Conservation (phyloP, 2,113 vertebrate genomes). For the Anguilla japonica region DNA sequence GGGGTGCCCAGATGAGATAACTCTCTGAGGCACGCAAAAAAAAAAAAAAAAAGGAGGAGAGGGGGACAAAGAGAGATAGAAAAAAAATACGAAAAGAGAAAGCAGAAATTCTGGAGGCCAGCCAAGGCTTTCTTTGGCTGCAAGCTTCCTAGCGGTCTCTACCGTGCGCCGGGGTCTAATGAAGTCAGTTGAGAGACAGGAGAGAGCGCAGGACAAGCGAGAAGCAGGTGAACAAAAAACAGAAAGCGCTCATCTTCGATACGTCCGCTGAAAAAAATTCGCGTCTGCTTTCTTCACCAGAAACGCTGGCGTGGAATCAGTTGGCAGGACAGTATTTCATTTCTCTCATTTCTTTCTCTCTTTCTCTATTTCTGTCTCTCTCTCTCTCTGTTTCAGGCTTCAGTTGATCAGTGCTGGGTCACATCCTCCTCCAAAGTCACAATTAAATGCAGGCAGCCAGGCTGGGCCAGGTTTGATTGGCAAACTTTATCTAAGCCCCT, state of each 20-base stretch:
- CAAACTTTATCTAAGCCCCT: constrained; percentile 71
- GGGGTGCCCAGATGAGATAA: constrained; percentile 77
- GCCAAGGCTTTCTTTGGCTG: constrained; percentile 69
- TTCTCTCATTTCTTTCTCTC: no score
- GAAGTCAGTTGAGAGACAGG: constrained; percentile 69
- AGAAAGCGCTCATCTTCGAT: constrained; percentile 34
- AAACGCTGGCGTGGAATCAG: constrained; percentile 73
- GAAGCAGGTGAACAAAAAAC: constrained; percentile 34
- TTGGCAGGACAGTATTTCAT: constrained; percentile 61
- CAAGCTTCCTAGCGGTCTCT: constrained; percentile 55
- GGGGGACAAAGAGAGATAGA: background rate
- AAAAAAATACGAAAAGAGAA: constrained; percentile 34
- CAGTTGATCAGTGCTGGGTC: constrained; percentile 48
- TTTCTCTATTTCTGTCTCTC: background rate
- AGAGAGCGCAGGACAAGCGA: constrained; percentile 40
- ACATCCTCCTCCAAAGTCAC: constrained; percentile 65
- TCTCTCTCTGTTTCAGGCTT: constrained; percentile 36
- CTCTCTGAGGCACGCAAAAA: constrained; percentile 48
- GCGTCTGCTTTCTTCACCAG: constrained; percentile 71
- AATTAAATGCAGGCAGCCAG: constrained; percentile 61
- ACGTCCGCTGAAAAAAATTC: constrained; percentile 66
- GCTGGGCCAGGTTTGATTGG: constrained; percentile 59
- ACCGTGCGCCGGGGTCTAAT: constrained; percentile 65
- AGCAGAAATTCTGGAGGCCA: constrained; percentile 51
- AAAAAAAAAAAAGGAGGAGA: constrained; percentile 3